A percentile compares a stretch with the other conserved stretches of the same genome.
Conservation (phyloP, 2,888 invertebrate species). For the Cylloceria caligata region DNA sequence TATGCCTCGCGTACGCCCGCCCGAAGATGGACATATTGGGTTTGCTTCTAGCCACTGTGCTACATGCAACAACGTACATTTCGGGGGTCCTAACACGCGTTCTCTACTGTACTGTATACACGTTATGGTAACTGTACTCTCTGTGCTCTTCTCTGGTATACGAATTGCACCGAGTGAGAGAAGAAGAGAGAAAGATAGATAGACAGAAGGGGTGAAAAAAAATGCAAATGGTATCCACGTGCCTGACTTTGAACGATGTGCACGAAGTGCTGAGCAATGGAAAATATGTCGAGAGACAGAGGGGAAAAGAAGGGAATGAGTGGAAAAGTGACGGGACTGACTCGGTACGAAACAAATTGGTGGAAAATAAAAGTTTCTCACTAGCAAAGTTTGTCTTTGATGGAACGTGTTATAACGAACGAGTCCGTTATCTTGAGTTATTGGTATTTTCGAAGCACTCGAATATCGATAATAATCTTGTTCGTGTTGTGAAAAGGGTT, state of each 20-base stretch:
- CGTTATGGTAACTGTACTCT: conserved; percentile 41
- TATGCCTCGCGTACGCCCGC: conserved; percentile 73
- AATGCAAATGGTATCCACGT: conserved; percentile 65
- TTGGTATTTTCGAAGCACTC: conserved; percentile 60
- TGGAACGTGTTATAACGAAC: conserved; percentile 16
- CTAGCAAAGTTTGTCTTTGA: conserved; percentile 5
- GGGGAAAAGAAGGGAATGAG: conserved; percentile 11
- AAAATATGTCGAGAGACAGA: conserved; percentile 56
- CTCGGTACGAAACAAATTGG: conserved; percentile 47
- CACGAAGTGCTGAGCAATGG: conserved; percentile 62
- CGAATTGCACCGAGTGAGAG: conserved; percentile 24
- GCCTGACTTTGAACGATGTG: conserved; percentile 65
- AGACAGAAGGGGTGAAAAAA: conserved; percentile 7
- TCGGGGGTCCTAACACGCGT: conserved; percentile 51
- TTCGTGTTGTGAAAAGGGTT: conserved; percentile 32
- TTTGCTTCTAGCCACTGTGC: conserved; percentile 53
- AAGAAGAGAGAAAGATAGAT: conserved; percentile 55
- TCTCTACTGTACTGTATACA: conserved; percentile 34
- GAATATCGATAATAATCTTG: conserved; percentile 45
- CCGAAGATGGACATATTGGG: conserved; percentile 84
- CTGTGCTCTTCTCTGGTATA: conserved; percentile 33
- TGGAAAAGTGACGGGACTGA: conserved; percentile 43
- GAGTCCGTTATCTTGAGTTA: conserved; percentile 25
- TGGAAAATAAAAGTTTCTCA: conserved; percentile 18
- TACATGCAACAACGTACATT: conserved; percentile 53